These are phyloP conservation scores for Loriculus beryllinus DNA, from an alignment of 2,797 vertebrate genomes.

Conservation along the genomic window DNA sequence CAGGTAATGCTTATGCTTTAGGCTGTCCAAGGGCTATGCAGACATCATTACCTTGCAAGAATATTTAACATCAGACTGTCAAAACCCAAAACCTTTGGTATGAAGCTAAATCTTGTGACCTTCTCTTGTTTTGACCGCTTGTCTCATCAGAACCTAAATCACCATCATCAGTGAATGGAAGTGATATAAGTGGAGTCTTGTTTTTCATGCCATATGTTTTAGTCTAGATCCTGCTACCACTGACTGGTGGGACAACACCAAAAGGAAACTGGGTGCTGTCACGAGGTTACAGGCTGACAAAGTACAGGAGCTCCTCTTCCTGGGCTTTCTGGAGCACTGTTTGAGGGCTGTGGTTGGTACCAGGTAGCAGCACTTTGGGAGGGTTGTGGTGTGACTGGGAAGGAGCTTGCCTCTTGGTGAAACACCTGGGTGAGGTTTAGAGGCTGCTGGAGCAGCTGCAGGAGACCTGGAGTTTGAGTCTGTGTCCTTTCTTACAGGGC, in stretches of 20 bases:
- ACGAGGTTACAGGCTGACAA: accelerated
- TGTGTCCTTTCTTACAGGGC: conserved; percentile 21
- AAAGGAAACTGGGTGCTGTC: background rate
- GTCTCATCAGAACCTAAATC: no score
- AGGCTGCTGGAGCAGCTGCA: background rate
- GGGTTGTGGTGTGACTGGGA: background rate
- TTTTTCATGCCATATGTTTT: accelerated
- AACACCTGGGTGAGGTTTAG: background rate
- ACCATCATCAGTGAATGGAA: accelerated
- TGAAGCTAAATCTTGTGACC: background rate
- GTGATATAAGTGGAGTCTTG: accelerated
- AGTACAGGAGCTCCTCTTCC: background rate
- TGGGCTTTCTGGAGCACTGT: background rate
- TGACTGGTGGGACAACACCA: background rate
- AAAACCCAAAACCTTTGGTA: background rate
- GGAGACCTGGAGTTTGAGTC: background rate
- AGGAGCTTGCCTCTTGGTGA: background rate
- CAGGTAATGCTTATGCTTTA: background rate
- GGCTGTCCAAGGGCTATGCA: background rate
- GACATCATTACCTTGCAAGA: background rate
- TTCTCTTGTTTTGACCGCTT: background rate
- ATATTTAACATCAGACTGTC: background rate
- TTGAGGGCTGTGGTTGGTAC: background rate
- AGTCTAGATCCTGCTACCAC: background rate
- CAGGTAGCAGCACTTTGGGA: background rate